Evolutionary conservation across 2,113 vertebrate genomes (phyloP), one percentile per base, ranked within the genome.

Genomic region (Marmota flaviventris): DNA sequence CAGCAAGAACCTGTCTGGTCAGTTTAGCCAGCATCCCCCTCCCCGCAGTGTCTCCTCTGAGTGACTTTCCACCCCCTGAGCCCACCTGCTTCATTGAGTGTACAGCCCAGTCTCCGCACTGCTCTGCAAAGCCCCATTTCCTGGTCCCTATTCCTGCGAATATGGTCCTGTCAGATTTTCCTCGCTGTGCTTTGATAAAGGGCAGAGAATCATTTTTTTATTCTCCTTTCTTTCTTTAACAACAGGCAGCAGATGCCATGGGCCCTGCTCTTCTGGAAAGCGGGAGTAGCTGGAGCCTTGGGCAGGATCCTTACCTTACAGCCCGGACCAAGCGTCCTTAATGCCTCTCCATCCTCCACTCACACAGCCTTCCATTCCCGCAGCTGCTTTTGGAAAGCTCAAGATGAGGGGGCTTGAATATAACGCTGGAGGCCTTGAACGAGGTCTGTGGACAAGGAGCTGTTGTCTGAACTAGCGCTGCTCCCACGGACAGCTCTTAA

Each of bases 281-380:
- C 18, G 0, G 0, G 63, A 0, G 2, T 1, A 22, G 11, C 18
- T 24, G 2, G 63, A 5, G 4, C 27, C 5, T 42, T 42, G 12
- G 37, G 45, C 8, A 9, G 37, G 0, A 4, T 32, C 13, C 11
- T 51, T 18, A 7, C 67, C 45, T 24, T 2, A 4, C 3, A 5
- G 89, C 29, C 37, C 29, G 34, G 2, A 0, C 85, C 29, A 63
- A 79, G 20, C 16, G 3, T 75, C 75, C 6, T 3, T 2, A 1
- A 20, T 0, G 56, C 58, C 51, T 81, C 45, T 5, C 9, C n/a
- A 2, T 22, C 13, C 45, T 24, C 29, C 48, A 56, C 20, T 3
- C 42, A 10, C 4, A 7, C 1, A 11, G 16, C 11, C 8, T 77
- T 37, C 27, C 42, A 11, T 27, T 13, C 58, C 20, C 20, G 34